Evolutionary conservation across 2,797 vertebrate species (phyloP).

Genomic region (Clarias fuscus): DNA sequence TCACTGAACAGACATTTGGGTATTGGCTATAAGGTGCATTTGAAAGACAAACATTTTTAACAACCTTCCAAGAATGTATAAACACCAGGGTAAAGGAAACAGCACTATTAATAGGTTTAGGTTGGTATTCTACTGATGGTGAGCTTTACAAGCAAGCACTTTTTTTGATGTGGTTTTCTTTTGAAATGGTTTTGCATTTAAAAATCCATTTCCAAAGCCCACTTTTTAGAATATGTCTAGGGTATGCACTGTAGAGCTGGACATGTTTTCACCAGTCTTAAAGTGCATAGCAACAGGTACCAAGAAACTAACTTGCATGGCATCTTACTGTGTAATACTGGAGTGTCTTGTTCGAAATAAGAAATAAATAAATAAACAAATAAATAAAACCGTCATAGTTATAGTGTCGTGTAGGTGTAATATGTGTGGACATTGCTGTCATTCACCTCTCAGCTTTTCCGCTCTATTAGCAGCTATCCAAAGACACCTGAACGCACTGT

Average conservation of each 20-base stretch:
- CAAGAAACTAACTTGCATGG: not conserved
- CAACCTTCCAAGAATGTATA: not conserved
- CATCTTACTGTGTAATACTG: not conserved
- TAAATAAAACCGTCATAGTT: not conserved
- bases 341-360: not conserved
- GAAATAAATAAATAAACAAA: not conserved
- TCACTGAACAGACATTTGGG: not conserved
- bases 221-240: not conserved
- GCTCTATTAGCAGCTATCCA: slow-evolving; percentile 20
- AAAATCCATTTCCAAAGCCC: not conserved
- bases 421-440: not conserved
- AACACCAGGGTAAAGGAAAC: not conserved
- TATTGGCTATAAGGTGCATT: not conserved
- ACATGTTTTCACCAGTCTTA: not conserved
- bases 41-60: not conserved
- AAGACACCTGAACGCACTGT: slow-evolving; percentile 9
- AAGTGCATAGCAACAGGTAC: not conserved
- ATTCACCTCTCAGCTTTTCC: not conserved
- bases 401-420: not conserved
- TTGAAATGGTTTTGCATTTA: not conserved
- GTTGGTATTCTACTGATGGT: not conserved
- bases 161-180: not conserved
- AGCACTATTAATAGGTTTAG: not conserved
- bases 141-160: not conserved
- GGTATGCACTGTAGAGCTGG: not conserved